Base-by-base conservation (phyloP, 2,113 vertebrate species). In the Psophia crepitans region DNA sequence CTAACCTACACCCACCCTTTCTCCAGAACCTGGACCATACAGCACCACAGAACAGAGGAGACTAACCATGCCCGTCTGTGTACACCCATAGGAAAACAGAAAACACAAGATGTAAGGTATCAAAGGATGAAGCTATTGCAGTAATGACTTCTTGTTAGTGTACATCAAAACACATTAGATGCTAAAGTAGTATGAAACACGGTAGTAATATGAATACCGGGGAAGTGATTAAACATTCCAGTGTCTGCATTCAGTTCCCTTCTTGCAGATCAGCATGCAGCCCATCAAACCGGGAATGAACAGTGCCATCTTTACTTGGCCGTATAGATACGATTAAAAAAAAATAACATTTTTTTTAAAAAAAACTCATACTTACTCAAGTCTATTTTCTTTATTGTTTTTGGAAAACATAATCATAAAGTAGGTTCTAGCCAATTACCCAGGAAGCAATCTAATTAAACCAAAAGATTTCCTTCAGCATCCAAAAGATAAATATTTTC, bases 21-120 rank as follows among this genome's bases (percentile, higher is more conserved):
- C 33, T 49, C 44, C 63, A 57, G 80, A 16, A 16, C 19, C 41
- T 43, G 22, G 26, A 35, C 35, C 28, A 2, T 8, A 9, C 12
- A 39, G 56, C 44, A 54, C 4, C 33, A 3, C 6, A 0, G 2
- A 37, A 21, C 1, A 13, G 49, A 7, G 0, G 4, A n/a, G n/a
- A 22, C n/a, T 44, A 17, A n/a, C 32, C 10, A 1, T 48, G 41
- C 73, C 58, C 77, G 12, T 22, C 44, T 8, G 17, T 13, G 12
- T 12, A 2, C 41, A 19, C 6, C 41, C 73, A 4, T 2, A 0
- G 0, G 5, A 19, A 30, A 46, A 24, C 4, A 9, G 11, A 11
- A 60, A 39, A 24, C 1, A 1, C 2, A 14, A 41, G n/a, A 11
- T 4, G 4, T 10, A 0, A 69, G 9, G 16, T 3, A 15, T 5